Evolutionary conservation across 1,140 invertebrate genomes (phyloP).

Genomic region (Ephestia elutella): DNA sequence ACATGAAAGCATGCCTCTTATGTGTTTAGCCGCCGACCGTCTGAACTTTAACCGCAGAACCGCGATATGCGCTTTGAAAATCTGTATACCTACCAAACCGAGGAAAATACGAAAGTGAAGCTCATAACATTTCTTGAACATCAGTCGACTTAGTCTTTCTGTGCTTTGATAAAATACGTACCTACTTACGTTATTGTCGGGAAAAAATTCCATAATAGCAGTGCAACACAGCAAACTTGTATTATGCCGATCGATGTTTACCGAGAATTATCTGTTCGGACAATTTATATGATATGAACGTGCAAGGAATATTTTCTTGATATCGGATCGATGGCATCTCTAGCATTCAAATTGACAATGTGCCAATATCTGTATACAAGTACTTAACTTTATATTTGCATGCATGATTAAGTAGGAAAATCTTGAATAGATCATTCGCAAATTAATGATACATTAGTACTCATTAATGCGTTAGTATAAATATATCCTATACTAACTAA

Average conservation of each 20-base stretch:
- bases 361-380: not conserved
- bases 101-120: not conserved
- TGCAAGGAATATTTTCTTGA: conserved; percentile 11
- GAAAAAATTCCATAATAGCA: too few species aligned
- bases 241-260: not conserved
- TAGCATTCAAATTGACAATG: not conserved
- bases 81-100: not conserved
- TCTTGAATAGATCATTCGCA: too few species aligned
- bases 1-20: conserved; percentile 6
- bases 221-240: too few species aligned
- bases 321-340: conserved; percentile 2
- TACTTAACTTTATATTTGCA: too few species aligned
- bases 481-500: too few species aligned
- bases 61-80: conserved; percentile 1
- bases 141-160: too few species aligned
- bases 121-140: too few species aligned
- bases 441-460: too few species aligned
- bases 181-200: too few species aligned
- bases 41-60: not conserved
- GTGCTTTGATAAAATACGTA: too few species aligned
- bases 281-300: conserved; percentile 18
- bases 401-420: too few species aligned
- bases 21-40: not conserved
- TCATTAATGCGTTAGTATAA: too few species aligned
- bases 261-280: conserved; percentile 8